These are phyloP conservation scores for Panthera tigris DNA, from an alignment of 2,113 vertebrate genomes.

Conservation along the genomic window DNA sequence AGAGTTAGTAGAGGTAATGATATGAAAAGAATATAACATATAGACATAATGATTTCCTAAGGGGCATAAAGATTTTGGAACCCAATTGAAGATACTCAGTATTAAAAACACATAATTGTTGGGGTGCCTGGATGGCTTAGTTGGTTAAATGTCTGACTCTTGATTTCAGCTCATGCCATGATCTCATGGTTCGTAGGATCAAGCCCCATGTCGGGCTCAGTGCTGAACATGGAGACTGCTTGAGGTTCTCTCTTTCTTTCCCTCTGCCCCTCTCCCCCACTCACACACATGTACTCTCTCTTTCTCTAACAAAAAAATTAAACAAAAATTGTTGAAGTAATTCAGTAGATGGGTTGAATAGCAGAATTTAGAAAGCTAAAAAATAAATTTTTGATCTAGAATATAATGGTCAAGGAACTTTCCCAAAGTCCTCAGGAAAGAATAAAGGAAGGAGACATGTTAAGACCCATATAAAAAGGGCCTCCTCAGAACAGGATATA, in stretches of 20 bases:
- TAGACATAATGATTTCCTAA: neutral
- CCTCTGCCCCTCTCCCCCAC: too few relatives aligned
- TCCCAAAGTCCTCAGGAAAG: neutral
- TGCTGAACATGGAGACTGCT: too few relatives aligned
- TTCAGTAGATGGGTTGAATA: neutral
- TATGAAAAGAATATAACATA: neutral
- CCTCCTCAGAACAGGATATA: neutral
- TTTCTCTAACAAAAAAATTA: too few relatives aligned
- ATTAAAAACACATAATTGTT: neutral
- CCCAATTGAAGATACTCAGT: neutral
- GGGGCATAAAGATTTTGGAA: neutral
- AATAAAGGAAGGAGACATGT: neutral
- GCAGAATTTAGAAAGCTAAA: neutral
- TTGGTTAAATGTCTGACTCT: too few relatives aligned
- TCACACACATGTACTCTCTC: too few relatives aligned
- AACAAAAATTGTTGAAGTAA: neutral
- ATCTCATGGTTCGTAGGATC: too few relatives aligned
- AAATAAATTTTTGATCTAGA: neutral
- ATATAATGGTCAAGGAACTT: neutral
- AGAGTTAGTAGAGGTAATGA: neutral
- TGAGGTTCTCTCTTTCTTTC: too few relatives aligned
- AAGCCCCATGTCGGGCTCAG: too few relatives aligned
- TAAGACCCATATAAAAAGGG: neutral
- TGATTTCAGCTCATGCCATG: too few relatives aligned
- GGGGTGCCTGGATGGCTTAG: neutral